Conservation (phyloP, 2,113 vertebrate species). For the Lophius piscatorius region DNA sequence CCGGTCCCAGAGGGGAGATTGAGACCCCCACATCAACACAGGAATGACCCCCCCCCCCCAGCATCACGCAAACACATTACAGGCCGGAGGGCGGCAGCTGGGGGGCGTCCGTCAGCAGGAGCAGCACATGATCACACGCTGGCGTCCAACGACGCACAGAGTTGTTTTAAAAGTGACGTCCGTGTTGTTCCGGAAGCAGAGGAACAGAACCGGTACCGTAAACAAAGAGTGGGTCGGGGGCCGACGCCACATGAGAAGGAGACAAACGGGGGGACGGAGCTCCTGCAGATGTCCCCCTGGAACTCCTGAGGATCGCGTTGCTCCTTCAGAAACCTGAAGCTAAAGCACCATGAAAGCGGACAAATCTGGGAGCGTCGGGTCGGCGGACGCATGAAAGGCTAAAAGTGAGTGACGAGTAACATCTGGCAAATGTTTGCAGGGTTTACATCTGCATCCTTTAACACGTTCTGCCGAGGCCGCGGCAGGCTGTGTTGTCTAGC, state of each 20-base stretch:
- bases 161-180: neutral
- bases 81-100: conserved; percentile 57
- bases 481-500: conserved; percentile 60
- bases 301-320: neutral
- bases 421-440: conserved; percentile 12
- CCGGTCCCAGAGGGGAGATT: conserved; percentile 69
- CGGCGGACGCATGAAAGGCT: neutral
- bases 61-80: conserved; percentile 59
- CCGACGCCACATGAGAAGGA: no score
- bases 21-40: conserved; percentile 62
- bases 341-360: neutral
- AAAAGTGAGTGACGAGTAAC: conserved; percentile 1
- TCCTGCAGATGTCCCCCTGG: neutral
- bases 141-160: neutral
- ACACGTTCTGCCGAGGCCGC: conserved; percentile 27
- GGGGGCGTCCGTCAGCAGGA: conserved; percentile 66
- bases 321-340: neutral
- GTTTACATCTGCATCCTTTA: conserved; percentile 62
- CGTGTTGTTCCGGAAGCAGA: neutral
- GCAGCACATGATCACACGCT: conserved; percentile 39
- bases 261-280: no score
- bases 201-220: neutral
- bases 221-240: no score
- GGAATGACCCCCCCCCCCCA: conserved; percentile 45
- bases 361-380: neutral